Evolutionary conservation across 1,140 invertebrate species (phyloP), one percentile per base, ranked within the genome.

Genomic region (Zaprionus vittiger): DNA sequence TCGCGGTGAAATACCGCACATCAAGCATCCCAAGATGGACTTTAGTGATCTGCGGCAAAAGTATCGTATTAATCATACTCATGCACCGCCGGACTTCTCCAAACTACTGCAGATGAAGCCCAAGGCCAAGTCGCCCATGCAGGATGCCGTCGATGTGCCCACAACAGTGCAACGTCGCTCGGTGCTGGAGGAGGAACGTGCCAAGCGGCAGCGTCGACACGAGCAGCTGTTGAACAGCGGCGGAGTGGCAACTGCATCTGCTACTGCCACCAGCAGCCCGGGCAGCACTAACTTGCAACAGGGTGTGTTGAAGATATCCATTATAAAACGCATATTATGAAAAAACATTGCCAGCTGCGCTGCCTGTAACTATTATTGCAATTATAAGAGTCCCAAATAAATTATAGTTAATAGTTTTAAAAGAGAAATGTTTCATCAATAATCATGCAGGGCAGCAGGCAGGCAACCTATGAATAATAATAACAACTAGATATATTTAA

Each of bases 1-100:
- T 92, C 94, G 96, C 69, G 96, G 96, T 71, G 96, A 97, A 93
- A 97, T 97, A 82, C 97, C 97, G 14, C 95, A 96, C 83, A 95
- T 96, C 56, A 96, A 96, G 92, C 95, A 96, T 93, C 95, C 95
- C 24, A 96, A 96, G 94, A 93, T 96, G 94, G 93, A 93, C 56
- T 93, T 93, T 37, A 84, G 91, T 22, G 93, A 93, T 62, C 61
- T 93, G 60, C 90, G 93, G 1, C 91, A 93, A 55, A 93, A 93
- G 66, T 83, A 86, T 67, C 77, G 85, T 55, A 87, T 83, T 26
- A 89, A 92, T 68, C 90, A 81, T 41, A 77, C 78, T 11, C 83
- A 90, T 62, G 91, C 83, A 0, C 86, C 73, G 34, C 92, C 92
- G 15, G 92, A 93, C 44, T 93, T 93, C 69, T 92, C 92, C 6